Base-by-base conservation (phyloP, 1,140 invertebrate species). In the Rhopalosiphum padi region DNA sequence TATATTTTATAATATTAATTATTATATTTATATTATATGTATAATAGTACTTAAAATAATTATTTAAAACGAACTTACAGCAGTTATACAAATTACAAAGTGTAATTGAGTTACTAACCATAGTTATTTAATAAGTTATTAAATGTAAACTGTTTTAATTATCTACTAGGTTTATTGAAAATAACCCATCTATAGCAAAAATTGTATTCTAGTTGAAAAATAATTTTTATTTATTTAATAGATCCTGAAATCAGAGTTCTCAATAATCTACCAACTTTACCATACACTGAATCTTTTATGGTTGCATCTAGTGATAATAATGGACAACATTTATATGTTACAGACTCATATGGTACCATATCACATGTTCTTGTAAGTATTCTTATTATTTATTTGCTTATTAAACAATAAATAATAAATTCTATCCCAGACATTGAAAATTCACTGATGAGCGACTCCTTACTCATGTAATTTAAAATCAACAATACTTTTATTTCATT, bases 201-300 rank as follows among this genome's bases (percentile, higher is more conserved):
- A 60, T 30, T 60, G 30, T 30, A 15, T 30, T 25, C 77, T 22
- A 82, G 21, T 82, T 82, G 21, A 82, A 82, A 35, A 37, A 23
- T 41, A 85, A 35, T 51, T 51, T 9, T 22, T 48, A 89, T 89
- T 89, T 37, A 53, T 53, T 53, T 25, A 6, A 68, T 21, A 93
- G 91, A 93, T 85, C 91, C 91, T 18, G 91, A 93, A 53, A 93
- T 93, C 82, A 93, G 91, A 93, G 25, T 41, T 55, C 91, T 93
- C 41, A 93, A 93, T n/a, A 86, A 93, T 53, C n/a, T 93, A 46
- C 91, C 91, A 30, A 82, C 46, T n/a, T 37, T 91, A 22, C 90
- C 90, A 11, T 93, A 93, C 37, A 55, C 41, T 11, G 82, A 93
- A 93, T 86, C 82, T 7, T 93, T 93, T 11, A 93, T 93, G 91